A percentile compares a stretch with the other conserved stretches of the same genome.
Evolutionary conservation across 30 jellyfish, hydroid and myxozoan species (phyloP).

Genomic region (Phacellophora camtschatica): DNA sequence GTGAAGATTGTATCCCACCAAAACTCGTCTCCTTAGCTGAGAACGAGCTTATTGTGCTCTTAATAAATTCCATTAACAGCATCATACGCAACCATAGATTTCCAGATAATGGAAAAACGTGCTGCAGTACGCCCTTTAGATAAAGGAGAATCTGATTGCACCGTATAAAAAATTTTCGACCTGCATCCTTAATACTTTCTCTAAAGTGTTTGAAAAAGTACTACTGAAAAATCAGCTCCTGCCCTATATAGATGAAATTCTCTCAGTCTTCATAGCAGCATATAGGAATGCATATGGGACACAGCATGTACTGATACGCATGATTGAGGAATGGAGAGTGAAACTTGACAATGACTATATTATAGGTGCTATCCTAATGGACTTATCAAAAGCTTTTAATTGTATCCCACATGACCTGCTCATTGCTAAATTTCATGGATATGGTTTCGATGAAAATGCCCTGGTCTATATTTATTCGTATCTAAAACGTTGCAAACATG

Average conservation of each 20-base stretch:
- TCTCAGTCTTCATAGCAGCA: neutral
- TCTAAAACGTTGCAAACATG: too few relatives aligned
- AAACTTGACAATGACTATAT: neutral
- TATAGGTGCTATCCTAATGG: neutral
- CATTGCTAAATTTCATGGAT: neutral
- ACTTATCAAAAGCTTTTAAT: neutral
- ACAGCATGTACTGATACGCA: neutral
- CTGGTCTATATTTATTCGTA: neutral
- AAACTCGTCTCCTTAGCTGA: neutral
- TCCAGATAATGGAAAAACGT: neutral
- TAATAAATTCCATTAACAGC: neutral
- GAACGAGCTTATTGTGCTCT: neutral
- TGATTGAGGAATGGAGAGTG: neutral
- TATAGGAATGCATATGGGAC: neutral
- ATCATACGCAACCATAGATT: neutral
- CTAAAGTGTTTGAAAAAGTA: neutral
- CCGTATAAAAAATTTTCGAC: neutral
- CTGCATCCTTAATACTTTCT: neutral
- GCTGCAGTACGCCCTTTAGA: neutral
- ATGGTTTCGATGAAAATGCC: neutral
- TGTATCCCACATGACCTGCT: neutral
- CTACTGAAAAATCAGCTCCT: neutral
- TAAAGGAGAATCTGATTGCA: neutral
- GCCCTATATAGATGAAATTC: neutral
- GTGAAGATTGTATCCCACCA: neutral